Base-by-base conservation (phyloP, 2,113 vertebrate species). In the Poicephalus gulielmi region DNA sequence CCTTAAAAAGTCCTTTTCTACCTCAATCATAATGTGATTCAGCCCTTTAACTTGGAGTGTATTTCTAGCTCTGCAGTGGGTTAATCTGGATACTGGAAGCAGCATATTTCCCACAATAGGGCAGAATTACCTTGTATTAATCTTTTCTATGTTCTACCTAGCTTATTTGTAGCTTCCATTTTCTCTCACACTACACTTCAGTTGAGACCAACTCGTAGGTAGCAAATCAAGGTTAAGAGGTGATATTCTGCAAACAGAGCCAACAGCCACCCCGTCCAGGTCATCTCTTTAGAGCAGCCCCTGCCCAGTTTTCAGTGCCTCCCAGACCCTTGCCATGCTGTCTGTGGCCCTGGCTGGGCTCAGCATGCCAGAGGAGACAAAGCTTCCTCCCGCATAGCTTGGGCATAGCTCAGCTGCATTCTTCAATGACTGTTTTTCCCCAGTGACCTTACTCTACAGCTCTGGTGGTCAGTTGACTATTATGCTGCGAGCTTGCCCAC, bases 381-480 rank as follows among this genome's bases (percentile, higher is more conserved):
- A 96, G 80, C 94, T 88, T 94, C 94, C 92, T 95, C 88, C 83
- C 6, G 57, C 88, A 92, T 96, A 96, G 92, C 89, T 96, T 67
- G 96, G 87, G 91, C 94, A 96, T 95, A 83, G 95, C 92, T 97
- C 91, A 95, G 89, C 89, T 4, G 2, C 94, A 96, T 96, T 97
- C 88, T 96, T 96, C 93, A 95, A 23, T 88, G 95, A 62, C 75
- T 96, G 69, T 60, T 97, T 96, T 88, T 96, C 95, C 95, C 95
- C 94, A 84, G 90, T 96, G 96, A 94, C 95, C 92, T 96, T 96
- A 67, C 83, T 81, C 90, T 62, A 28, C 88, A 77, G 91, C 85
- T 73, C 92, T 96, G 93, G 94, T 97, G 96, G 94, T 97, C 94
- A 97, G 92, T 95, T 43, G 92, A 70, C 94, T 95, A 90, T 96